Conservation (phyloP, 2,888 invertebrate genomes). For the Lasiommata megera region DNA sequence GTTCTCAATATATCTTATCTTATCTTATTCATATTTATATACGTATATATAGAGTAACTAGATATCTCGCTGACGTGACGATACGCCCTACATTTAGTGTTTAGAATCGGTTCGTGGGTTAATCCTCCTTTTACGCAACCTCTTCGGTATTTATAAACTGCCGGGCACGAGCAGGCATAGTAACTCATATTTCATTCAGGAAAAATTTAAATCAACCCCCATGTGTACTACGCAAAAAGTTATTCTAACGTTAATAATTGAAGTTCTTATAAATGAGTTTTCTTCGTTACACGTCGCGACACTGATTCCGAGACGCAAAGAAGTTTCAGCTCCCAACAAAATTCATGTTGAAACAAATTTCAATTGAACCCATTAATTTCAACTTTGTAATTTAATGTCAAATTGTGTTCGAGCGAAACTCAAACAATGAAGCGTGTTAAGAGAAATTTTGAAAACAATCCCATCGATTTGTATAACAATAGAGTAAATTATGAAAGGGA, state of each 20-base stretch:
- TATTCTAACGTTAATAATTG: slow-evolving; percentile 7
- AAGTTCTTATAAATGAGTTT: slow-evolving; percentile 24
- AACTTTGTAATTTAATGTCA: slow-evolving; percentile 58
- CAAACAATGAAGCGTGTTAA: slow-evolving; percentile 31
- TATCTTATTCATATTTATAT: no score
- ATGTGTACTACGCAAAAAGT: neutral
- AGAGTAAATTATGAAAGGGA: slow-evolving; percentile 7
- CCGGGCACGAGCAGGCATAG: no score
- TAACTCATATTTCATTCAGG: no score
- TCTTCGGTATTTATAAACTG: no score
- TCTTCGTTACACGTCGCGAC: slow-evolving; percentile 24
- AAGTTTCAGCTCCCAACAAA: slow-evolving; percentile 39
- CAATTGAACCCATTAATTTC: slow-evolving; percentile 52
- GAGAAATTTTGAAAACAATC: slow-evolving; percentile 33
- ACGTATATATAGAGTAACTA: no score
- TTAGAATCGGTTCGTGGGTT: no score
- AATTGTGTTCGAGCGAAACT: slow-evolving; percentile 44
- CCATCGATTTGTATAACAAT: slow-evolving; percentile 30
- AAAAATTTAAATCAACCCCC: neutral
- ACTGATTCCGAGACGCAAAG: slow-evolving; percentile 25
- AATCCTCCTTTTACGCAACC: no score
- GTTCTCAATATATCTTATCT: no score
- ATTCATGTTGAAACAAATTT: slow-evolving; percentile 59
- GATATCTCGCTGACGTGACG: no score
- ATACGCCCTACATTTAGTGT: no score